Base-by-base conservation (phyloP, 2,113 vertebrate genomes). In the Patagioenas fasciata region DNA sequence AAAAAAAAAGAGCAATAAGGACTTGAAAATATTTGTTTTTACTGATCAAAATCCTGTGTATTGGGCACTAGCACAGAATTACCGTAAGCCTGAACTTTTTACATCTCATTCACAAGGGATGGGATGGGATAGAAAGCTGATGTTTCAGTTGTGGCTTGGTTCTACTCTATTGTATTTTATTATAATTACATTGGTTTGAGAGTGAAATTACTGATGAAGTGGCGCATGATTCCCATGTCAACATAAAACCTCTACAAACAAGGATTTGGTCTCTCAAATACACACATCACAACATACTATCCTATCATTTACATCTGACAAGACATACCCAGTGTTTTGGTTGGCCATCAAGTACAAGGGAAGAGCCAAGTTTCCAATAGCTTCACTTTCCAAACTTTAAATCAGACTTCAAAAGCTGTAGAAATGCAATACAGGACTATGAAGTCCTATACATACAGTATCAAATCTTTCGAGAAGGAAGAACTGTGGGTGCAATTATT, bases 161-260 rank as follows among this genome's bases (percentile, higher is more conserved):
- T 95, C 86, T 61, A 88, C 96, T 96, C 82, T 96, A 73, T 89
- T 96, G 94, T 85, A 94, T 97, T 97, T 97, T 96, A 58, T 96
- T 96, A 93, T 96, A 96, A 97, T 96, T 80, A 42, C 56, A 66
- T 44, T 97, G 95, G 96, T 96, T 93, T 85, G 88, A 95, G 90
- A 95, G 65, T 70, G 80, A 96, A 95, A 97, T 95, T 81, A 96
- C 94, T 97, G 94, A 98, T 97, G 96, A 98, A 98, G 95, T 96
- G 91, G 93, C 24, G 85, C 79, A 96, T 95, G 96, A 96, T 94
- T 95, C 95, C 86, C 88, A 85, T 96, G 97, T 97, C 96, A 96
- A 93, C 85, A 96, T 77, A 84, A 95, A 97, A 97, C 92, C 95
- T 97, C 96, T 89, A 93, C 90, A 94, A 97, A 95, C 92, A 98